Conservation (phyloP, 2,888 invertebrate genomes). For the Schizaphis graminum region DNA sequence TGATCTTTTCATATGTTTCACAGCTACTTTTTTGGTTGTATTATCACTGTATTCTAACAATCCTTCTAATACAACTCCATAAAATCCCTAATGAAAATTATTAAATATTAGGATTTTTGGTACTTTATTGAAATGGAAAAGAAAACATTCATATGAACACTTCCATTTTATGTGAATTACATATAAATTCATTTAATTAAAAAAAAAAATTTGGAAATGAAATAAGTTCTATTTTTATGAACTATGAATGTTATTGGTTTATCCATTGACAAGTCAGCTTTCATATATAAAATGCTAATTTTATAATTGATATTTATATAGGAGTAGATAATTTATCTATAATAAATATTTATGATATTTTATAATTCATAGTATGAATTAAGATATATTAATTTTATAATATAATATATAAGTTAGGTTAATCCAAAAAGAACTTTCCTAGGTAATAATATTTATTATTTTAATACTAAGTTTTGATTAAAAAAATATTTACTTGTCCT, state of each 20-base stretch:
- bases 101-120: slow-evolving; percentile 69
- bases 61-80: slow-evolving; percentile 88
- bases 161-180: too few species aligned
- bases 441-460: slow-evolving; percentile 30
- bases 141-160: background rate
- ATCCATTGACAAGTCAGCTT: background rate
- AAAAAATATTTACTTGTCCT: slow-evolving; percentile 49
- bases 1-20: slow-evolving; percentile 77
- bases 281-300: background rate
- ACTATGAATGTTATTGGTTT: background rate
- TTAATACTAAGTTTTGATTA: background rate
- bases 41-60: slow-evolving; percentile 76
- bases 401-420: too few species aligned
- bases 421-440: background rate
- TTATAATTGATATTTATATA: background rate
- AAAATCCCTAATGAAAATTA: slow-evolving; percentile 79
- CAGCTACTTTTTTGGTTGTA: slow-evolving; percentile 75
- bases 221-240: background rate
- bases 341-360: too few species aligned
- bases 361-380: background rate
- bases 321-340: too few species aligned
- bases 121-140: slow-evolving; percentile 68
- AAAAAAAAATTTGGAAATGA: background rate
- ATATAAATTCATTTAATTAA: background rate
- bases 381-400: background rate